phyloP scores from a whole-genome alignment of 2,888 invertebrate species.

The Metellina segmentata region DNA sequence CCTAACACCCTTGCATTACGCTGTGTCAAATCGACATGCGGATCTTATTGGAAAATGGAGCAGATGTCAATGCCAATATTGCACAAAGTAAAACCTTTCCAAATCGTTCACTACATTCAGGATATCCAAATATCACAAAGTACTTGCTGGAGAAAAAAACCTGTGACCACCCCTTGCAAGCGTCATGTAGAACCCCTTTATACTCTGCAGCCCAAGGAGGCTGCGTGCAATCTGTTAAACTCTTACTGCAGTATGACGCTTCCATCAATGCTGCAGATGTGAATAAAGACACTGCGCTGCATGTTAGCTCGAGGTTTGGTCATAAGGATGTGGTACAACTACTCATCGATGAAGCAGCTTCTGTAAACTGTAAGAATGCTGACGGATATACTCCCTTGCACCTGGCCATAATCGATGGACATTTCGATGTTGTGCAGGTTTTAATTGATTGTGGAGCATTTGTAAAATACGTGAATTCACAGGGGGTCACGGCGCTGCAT shows the following conservation, averaged over 20 bases:
- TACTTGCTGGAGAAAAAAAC: not conserved
- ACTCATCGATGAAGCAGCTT: not conserved
- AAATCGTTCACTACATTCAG: slow-evolving; percentile 80
- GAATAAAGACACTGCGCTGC: not conserved
- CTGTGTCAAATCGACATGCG: slow-evolving; percentile 92
- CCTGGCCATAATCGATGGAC: not conserved
- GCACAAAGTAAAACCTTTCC: slow-evolving; percentile 92
- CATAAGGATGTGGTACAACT: not conserved
- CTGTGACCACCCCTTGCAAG: not conserved
- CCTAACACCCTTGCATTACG: slow-evolving; percentile 93
- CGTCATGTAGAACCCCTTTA: not conserved
- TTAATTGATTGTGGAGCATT: no score
- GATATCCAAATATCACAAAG: not conserved
- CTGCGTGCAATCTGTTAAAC: not conserved
- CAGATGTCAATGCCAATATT: slow-evolving; percentile 89
- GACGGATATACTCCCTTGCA: slow-evolving; percentile 11
- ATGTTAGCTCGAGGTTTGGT: not conserved
- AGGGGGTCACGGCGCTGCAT: not conserved
- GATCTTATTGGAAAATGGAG: slow-evolving; percentile 89
- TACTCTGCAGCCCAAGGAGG: slow-evolving; percentile 87
- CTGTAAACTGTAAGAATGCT: not conserved
- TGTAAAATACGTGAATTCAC: not conserved
- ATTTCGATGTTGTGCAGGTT: not conserved
- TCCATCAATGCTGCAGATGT: not conserved
- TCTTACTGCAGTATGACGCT: not conserved